Evolutionary conservation across 92 coral and sea anemone species (phyloP), one percentile per base, ranked within the genome.

Genomic region (Umimayanthus chanpuru): DNA sequence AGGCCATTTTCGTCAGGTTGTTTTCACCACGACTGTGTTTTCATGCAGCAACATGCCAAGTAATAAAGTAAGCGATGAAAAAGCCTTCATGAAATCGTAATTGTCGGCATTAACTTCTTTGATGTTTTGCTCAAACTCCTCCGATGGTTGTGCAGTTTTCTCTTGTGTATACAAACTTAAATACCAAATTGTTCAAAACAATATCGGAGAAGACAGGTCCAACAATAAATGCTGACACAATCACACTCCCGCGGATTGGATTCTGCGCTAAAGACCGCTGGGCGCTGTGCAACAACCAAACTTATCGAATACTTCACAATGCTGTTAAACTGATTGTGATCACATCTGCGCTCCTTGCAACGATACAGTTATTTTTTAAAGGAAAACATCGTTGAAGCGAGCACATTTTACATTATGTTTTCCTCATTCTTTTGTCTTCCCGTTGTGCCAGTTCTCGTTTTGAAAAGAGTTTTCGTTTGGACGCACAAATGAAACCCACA

Each of bases 21-120:
- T 83, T 83, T 83, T 75, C 26, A 39, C 77, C 8, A 4, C 58
- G 32, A 78, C 73, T 47, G 77, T 58, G 50, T 58, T 38, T 20
- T 29, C 53, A 81, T 56, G 36, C 21, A 21, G 85, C 67, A 58
- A 50, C 82, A 79, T 79, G 67, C 82, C n/a, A n/a, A n/a, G n/a
- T n/a, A n/a, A n/a, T n/a, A 28, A 36, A 81, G 47, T 56, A 30
- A 58, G n/a, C 87, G 78, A 7, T 21, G 39, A 83, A 53, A 44
- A 70, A 43, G 14, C 66, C 41, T 82, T 67, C 86, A 43, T 68
- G 25, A 82, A 82, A 82, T 67, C 40, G 68, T 68, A 82, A 82
- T 82, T 82, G 77, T 82, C 77, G 61, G 65, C 86, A 41, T 41
- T 39, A 58, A 4, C 85, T 25, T 71, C 40, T 83, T 83, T 21